These are phyloP conservation scores for Nemotelus pantherinus DNA, from an alignment of 2,888 invertebrate species.

Conservation along the genomic window DNA sequence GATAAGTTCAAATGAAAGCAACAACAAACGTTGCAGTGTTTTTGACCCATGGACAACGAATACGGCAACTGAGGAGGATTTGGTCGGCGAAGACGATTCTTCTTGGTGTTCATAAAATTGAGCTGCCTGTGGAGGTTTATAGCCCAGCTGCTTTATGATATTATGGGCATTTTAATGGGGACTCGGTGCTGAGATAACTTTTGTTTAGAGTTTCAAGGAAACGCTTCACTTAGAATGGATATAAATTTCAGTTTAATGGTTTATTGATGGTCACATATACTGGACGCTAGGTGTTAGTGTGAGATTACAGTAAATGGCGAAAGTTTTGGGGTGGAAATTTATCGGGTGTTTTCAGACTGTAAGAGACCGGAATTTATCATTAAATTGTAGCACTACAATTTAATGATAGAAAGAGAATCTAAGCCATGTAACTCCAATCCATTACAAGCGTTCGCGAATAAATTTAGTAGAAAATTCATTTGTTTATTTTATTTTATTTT, in stretches of 20 bases:
- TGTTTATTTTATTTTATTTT: too few species aligned
- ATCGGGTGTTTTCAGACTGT: too few species aligned
- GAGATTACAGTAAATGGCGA: neutral
- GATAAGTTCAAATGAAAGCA: conserved; percentile 5
- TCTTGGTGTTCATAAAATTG: conserved; percentile 1
- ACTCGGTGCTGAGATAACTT: conserved; percentile 25
- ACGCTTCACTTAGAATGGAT: conserved; percentile 35
- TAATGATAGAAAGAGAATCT: too few species aligned
- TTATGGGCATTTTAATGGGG: conserved; percentile 22
- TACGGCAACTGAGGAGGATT: neutral
- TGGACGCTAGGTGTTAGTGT: neutral
- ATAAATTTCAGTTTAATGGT: conserved; percentile 31
- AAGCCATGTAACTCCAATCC: too few species aligned
- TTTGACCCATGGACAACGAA: neutral
- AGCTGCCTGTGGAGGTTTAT: conserved; percentile 18
- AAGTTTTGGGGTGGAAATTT: too few species aligned
- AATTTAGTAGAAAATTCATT: too few species aligned
- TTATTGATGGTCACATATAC: conserved; percentile 25
- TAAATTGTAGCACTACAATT: too few species aligned
- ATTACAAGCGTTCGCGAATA: too few species aligned
- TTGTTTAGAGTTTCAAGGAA: conserved; percentile 34
- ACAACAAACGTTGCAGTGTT: neutral
- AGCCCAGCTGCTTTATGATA: neutral
- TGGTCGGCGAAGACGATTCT: conserved; percentile 1
- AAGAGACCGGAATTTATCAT: too few species aligned